Base-by-base conservation (phyloP, 2,888 invertebrate species). In the Eupeodes luniger region DNA sequence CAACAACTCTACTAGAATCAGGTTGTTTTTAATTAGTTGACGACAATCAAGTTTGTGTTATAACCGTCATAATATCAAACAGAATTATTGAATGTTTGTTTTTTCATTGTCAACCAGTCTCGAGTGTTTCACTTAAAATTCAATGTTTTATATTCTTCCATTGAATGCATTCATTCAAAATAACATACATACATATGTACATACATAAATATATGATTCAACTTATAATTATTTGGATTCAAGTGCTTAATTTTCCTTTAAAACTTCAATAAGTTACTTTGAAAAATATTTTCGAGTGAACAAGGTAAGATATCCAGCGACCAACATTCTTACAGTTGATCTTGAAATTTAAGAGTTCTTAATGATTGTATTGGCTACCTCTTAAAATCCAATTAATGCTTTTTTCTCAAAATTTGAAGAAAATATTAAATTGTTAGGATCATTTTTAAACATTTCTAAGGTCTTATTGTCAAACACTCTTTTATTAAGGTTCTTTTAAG, bases 1-100 rank as follows among this genome's bases (percentile, higher is more conserved):
- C 70, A 72, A 72, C 70, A 72, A 72, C 1, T 44, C 34, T 34
- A 34, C n/a, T 49, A 47, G 27, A 49, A 67, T 49, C 34, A 36
- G 19, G 36, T 61, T 61, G 51, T 78, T 61, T 47, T 69, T 61
- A 61, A 61, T 78, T 14, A 66, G 14, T 5, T 44, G 76, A 76
- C 44, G 12, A 16, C 55, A 76, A 47, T 27, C 19, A 9, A 40
- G 1, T 14, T 64, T 19, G 49, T 51, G 14, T 6, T 6, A 5
- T 51, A n/a, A 36, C 34, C 67, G 53, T 69, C 53, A 53, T 36
- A 40, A 14, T 64, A 62, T 16, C 16, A 62, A 40, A 47, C 14
- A 47, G 5, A 66, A 27, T 6, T 12, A 27, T 6, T 12, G 11
- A 57, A 27, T 27, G 27, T 47, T 5, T 59, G 14, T 59, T n/a